Conservation (phyloP, 2,888 invertebrate species). For the Coleophora deauratella region DNA sequence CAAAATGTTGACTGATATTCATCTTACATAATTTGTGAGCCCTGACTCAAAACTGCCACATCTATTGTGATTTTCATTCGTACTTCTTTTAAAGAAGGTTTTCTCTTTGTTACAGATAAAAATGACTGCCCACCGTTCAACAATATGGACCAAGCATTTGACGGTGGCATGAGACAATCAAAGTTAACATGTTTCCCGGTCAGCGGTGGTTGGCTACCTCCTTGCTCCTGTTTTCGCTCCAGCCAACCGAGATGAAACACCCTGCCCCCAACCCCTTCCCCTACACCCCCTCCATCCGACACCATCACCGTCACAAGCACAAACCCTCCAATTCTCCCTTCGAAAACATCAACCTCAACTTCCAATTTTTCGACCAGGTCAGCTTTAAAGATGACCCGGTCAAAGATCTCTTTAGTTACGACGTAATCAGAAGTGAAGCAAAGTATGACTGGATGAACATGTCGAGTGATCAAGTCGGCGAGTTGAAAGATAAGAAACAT, state of each 20-base stretch:
- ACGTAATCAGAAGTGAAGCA: conserved; percentile 28
- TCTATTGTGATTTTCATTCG: no score
- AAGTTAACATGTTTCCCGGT: conserved; percentile 48
- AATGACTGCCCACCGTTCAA: conserved; percentile 33
- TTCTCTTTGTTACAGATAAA: conserved; percentile 49
- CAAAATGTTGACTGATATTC: no score
- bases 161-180: conserved; percentile 47
- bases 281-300: conserved; percentile 29
- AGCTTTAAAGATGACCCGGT: conserved; percentile 34
- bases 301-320: conserved; percentile 55
- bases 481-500: conserved; percentile 53
- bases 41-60: no score
- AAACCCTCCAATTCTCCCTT: conserved; percentile 34
- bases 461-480: conserved; percentile 54
- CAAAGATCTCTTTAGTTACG: conserved; percentile 28
- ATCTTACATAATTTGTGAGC: no score
- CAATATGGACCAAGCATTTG: conserved; percentile 42
- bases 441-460: conserved; percentile 53
- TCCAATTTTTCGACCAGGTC: conserved; percentile 25
- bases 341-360: conserved; percentile 25
- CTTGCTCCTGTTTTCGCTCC: conserved; percentile 40
- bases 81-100: no score
- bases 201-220: conserved; percentile 50
- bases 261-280: conserved; percentile 30
- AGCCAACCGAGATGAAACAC: conserved; percentile 47